Conservation (phyloP, 1,140 invertebrate genomes). For the Drosophila nebulosa region DNA sequence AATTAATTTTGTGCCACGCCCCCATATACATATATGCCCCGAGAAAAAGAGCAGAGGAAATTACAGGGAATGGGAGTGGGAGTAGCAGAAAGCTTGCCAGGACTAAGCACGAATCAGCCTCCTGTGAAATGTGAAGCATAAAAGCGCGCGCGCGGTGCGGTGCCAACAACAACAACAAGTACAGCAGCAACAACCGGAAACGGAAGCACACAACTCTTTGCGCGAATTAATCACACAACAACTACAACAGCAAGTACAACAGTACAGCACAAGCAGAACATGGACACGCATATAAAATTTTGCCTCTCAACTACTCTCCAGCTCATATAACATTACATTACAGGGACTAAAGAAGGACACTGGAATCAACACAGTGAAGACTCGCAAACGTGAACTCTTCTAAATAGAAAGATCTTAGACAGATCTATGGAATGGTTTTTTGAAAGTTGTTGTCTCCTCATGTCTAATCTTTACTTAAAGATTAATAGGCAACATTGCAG, state of each 20-base stretch:
- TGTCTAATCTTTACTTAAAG: no score
- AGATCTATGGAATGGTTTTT: no score
- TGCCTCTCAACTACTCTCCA: slow-evolving; percentile 14
- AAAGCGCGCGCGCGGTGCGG: slow-evolving; percentile 38
- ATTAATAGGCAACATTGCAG: no score
- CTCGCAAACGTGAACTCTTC: neutral
- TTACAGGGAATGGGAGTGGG: no score
- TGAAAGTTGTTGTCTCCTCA: no score
- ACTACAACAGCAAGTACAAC: slow-evolving; percentile 41
- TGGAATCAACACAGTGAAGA: neutral
- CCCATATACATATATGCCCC: slow-evolving; percentile 3
- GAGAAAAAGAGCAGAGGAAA: neutral
- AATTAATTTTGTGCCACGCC: slow-evolving; percentile 73
- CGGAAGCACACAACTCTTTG: slow-evolving; percentile 77
- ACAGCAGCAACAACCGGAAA: slow-evolving; percentile 63
- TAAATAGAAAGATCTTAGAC: no score
- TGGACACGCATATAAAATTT: slow-evolving; percentile 51
- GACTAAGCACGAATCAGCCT: slow-evolving; percentile 59
- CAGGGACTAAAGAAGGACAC: neutral
- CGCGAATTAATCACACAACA: slow-evolving; percentile 77
- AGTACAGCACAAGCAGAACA: slow-evolving; percentile 28
- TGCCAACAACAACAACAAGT: slow-evolving; percentile 13
- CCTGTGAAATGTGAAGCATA: slow-evolving; percentile 76
- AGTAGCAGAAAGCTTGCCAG: neutral
- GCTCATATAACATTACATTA: slow-evolving; percentile 33